Percentiles rank a stretch among this genome's conserved stretches.
These are phyloP conservation scores for Drosophila sturtevanti DNA, from an alignment of 1,140 invertebrate genomes.

Conservation along the genomic window DNA sequence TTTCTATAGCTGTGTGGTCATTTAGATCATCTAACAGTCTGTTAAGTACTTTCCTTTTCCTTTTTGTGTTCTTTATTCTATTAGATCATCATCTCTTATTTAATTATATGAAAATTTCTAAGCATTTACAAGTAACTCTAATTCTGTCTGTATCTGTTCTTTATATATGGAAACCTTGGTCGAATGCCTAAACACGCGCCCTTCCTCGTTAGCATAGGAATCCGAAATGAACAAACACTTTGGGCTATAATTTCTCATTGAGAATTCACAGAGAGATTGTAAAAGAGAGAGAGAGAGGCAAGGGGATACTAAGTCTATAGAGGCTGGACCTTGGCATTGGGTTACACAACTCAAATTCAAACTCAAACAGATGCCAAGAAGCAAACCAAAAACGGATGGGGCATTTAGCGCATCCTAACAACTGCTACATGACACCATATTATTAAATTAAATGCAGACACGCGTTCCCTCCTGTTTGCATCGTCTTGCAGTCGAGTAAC, in stretches of 20 bases:
- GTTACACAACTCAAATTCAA: constrained; percentile 73
- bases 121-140: constrained; percentile 40
- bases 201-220: constrained; percentile 65
- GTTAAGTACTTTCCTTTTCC: constrained; percentile 20
- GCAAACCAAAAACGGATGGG: constrained; percentile 35
- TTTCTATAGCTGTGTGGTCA: constrained; percentile 37
- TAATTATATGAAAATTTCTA: constrained; percentile 45
- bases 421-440: constrained; percentile 78
- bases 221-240: constrained; percentile 47
- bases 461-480: constrained; percentile 35
- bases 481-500: neutral
- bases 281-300: neutral
- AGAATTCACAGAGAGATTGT: neutral
- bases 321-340: constrained; percentile 43
- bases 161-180: constrained; percentile 17
- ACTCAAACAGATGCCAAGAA: constrained; percentile 63
- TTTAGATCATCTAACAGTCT: constrained; percentile 28
- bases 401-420: constrained; percentile 77
- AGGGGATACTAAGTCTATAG: neutral
- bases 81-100: constrained; percentile 17
- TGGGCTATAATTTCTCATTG: constrained; percentile 53
- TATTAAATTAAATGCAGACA: constrained; percentile 78
- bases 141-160: constrained; percentile 1
- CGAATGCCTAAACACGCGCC: constrained; percentile 15
- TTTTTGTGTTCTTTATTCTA: too few relatives aligned